phyloP scores from a whole-genome alignment of 1,140 invertebrate species.

The Cydia splendana region DNA sequence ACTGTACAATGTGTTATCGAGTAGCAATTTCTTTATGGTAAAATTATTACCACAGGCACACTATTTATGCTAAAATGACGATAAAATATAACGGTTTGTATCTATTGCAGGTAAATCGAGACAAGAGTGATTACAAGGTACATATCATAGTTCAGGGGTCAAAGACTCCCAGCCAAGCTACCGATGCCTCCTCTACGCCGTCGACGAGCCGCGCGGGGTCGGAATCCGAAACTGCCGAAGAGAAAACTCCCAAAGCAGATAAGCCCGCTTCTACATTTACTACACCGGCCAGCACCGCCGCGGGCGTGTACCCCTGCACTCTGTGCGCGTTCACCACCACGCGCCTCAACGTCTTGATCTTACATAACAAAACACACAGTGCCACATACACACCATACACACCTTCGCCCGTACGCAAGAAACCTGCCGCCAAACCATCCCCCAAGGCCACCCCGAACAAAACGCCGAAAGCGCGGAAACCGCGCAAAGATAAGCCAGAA shows the following conservation, averaged over 20 bases:
- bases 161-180: slow-evolving; percentile 44
- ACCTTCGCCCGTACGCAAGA: slow-evolving; percentile 69
- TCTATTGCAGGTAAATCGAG: slow-evolving; percentile 67
- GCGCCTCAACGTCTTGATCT: slow-evolving; percentile 85
- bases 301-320: slow-evolving; percentile 82
- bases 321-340: slow-evolving; percentile 83
- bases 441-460: slow-evolving; percentile 59
- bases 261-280: slow-evolving; percentile 34
- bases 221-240: slow-evolving; percentile 48
- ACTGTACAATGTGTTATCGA: no score
- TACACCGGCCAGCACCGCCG: slow-evolving; percentile 55
- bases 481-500: slow-evolving; percentile 54
- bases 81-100: slow-evolving; percentile 14
- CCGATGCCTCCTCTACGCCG: slow-evolving; percentile 52
- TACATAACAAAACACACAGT: slow-evolving; percentile 84
- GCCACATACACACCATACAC: slow-evolving; percentile 70
- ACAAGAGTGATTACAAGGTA: slow-evolving; percentile 83
- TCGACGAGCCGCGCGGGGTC: slow-evolving; percentile 59
- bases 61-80: background rate
- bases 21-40: no score
- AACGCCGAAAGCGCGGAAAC: slow-evolving; percentile 57
- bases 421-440: slow-evolving; percentile 45
- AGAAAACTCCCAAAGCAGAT: slow-evolving; percentile 34
- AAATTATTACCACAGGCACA: no score
- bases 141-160: slow-evolving; percentile 81